These are phyloP conservation scores for Leptinotarsa undecemlineata DNA, from an alignment of 1,140 invertebrate species.

Conservation along the genomic window DNA sequence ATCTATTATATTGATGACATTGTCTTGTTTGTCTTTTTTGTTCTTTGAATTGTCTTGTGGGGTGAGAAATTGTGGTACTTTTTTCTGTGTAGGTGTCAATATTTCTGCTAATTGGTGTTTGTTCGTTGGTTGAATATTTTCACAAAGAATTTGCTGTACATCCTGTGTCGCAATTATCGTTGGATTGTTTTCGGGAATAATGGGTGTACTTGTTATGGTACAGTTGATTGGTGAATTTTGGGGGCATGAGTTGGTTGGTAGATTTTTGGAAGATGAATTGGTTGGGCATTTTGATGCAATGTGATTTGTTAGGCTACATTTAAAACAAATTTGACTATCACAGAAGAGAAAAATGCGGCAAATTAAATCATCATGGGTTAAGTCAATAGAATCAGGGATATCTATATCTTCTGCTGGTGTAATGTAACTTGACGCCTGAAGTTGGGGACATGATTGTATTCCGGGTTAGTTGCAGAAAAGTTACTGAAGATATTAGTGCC, in stretches of 20 bases:
- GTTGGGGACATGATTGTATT: no score
- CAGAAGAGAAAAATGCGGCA: background rate
- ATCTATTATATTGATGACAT: no score
- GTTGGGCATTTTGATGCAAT: background rate
- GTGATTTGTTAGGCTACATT: background rate
- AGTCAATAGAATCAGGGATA: background rate
- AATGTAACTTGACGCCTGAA: constrained; percentile 27
- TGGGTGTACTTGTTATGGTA: background rate
- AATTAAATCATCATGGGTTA: background rate
- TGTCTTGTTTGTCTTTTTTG: no score
- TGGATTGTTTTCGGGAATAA: background rate
- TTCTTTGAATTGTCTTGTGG: background rate
- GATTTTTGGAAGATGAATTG: background rate
- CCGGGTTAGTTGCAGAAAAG: no score
- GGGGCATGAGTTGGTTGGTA: no score
- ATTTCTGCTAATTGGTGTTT: background rate
- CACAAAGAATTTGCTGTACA: background rate
- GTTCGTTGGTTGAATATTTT: background rate
- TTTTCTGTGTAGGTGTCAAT: background rate
- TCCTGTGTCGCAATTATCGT: background rate
- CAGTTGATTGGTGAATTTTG: no score
- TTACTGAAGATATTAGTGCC: no score
- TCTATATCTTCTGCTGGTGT: background rate
- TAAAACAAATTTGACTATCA: background rate
- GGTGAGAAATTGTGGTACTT: background rate